Conservation (phyloP, 92 coral and sea anemone genomes). For the Paramuricea clavata region DNA sequence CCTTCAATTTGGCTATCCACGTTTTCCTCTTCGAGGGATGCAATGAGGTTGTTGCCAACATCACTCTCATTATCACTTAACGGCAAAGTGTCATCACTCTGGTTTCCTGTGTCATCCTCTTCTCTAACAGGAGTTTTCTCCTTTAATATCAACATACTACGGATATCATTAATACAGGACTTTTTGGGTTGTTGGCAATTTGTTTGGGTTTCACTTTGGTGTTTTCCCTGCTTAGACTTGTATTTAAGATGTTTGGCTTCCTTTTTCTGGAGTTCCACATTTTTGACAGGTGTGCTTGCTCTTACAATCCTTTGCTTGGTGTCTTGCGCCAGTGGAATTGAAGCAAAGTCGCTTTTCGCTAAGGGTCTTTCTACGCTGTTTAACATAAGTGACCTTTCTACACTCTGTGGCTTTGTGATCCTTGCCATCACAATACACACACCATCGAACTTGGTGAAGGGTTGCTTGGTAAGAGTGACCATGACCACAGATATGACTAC, state of each 20-base stretch:
- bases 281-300: slow-evolving; percentile 25
- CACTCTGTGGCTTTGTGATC: not conserved
- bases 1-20: not conserved
- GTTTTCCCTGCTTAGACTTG: not conserved
- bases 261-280: too few species aligned
- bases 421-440: not conserved
- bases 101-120: not conserved
- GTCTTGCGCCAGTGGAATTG: slow-evolving; percentile 3
- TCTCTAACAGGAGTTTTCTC: slow-evolving; percentile 16
- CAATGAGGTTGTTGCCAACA: not conserved
- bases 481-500: not conserved
- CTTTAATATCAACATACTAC: not conserved
- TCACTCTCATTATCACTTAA: not conserved
- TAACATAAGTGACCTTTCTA: not conserved
- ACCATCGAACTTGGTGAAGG: not conserved
- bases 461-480: not conserved
- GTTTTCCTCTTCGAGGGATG: not conserved
- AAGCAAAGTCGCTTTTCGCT: not conserved
- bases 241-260: slow-evolving; percentile 23
- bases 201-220: not conserved
- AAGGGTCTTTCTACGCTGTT: not conserved
- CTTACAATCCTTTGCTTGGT: slow-evolving; percentile 3
- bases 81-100: not conserved
- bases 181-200: not conserved
- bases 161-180: not conserved